phyloP scores from a whole-genome alignment of 1,140 invertebrate genomes.

The Orius insidiosus region DNA sequence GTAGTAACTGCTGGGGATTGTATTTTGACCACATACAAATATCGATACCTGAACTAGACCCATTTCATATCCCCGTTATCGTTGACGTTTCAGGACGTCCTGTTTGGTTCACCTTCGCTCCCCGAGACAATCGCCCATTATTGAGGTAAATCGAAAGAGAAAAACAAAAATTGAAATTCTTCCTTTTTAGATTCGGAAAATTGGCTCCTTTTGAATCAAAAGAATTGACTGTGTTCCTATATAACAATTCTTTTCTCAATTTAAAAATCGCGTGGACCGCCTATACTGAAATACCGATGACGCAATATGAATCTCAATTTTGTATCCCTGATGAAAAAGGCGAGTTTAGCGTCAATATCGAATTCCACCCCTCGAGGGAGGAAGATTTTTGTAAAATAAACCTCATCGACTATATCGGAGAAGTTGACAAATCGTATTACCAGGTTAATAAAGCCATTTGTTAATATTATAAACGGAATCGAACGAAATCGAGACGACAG shows the following conservation, averaged over 20 bases:
- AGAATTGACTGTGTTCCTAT: not conserved
- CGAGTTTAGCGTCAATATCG: slow-evolving; percentile 2
- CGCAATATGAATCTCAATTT: not conserved
- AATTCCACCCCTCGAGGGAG: not conserved
- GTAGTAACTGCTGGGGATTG: slow-evolving; percentile 5
- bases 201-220: no score
- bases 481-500: no score
- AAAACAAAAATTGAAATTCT: no score
- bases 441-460: not conserved
- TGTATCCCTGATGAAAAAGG: slow-evolving; percentile 4
- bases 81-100: not conserved
- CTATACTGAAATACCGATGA: not conserved
- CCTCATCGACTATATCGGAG: not conserved
- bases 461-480: no score
- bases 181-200: no score
- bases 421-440: slow-evolving; percentile 3
- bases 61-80: slow-evolving; percentile 1
- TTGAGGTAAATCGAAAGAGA: no score
- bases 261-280: slow-evolving; percentile 4
- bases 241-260: slow-evolving; percentile 5
- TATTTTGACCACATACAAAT: slow-evolving; percentile 6
- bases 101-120: slow-evolving; percentile 8
- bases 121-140: not conserved
- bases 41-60: not conserved
- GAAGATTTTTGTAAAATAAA: slow-evolving; percentile 3